Conservation (phyloP, 2,113 vertebrate species). For the Peromyscus leucopus region DNA sequence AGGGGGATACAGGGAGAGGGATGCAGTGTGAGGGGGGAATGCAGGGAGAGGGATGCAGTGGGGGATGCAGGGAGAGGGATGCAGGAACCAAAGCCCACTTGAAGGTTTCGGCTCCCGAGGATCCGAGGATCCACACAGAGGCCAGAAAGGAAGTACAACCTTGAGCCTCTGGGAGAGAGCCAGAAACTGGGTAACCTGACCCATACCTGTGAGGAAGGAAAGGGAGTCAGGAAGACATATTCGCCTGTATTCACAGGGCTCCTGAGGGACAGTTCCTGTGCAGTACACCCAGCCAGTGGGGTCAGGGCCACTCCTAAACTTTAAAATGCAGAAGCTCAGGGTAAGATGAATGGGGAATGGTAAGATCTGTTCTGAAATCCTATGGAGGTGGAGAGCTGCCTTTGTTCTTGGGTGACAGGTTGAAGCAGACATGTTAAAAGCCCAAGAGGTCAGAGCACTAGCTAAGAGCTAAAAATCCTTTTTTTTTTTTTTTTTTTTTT, state of each 20-base stretch:
- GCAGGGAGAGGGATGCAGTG: background rate
- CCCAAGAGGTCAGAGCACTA: too few relatives aligned
- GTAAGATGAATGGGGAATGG: background rate
- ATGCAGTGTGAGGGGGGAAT: too few relatives aligned
- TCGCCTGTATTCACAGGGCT: background rate
- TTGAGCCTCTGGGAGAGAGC: background rate
- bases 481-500: too few relatives aligned
- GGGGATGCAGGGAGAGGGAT: too few relatives aligned
- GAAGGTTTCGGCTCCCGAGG: background rate
- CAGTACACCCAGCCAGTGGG: accelerated
- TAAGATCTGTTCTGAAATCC: background rate
- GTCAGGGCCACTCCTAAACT: background rate
- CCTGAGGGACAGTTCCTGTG: too few relatives aligned
- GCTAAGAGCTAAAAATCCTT: too few relatives aligned
- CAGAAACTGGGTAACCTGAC: background rate
- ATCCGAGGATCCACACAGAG: background rate
- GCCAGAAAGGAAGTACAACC: background rate
- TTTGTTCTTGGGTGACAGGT: too few relatives aligned
- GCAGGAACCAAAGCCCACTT: background rate
- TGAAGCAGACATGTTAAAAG: accelerated
- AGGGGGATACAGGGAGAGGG: background rate
- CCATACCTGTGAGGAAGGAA: background rate
- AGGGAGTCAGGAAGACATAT: background rate
- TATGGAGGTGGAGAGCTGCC: accelerated
- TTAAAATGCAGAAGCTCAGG: background rate